Base-by-base conservation (phyloP, 2,113 vertebrate genomes). In the Otolemur garnettii region DNA sequence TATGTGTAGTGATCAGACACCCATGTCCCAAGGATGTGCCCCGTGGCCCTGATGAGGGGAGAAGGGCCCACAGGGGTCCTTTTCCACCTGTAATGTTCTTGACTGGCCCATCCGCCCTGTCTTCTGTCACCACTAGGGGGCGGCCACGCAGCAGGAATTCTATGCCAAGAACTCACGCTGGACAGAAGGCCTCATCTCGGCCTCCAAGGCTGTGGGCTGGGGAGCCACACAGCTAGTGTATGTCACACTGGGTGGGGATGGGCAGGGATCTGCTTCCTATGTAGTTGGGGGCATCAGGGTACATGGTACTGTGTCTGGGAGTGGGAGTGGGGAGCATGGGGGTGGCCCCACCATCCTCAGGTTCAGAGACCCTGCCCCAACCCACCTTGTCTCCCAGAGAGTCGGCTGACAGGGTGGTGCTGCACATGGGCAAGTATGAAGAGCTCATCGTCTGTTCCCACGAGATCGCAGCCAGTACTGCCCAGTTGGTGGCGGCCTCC, bases 141-240 rank as follows among this genome's bases (percentile, higher is more conserved):
- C 99, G 97, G 99, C 99, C 91, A 99, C 99, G 14, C 98, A 99
- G 38, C 99, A 99, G 97, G 99, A 99, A 98, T 99, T 99, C 95
- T 99, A 99, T 0, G 99, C 99, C 97, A 99, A 99, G 98, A 99
- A 99, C 98, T 99, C 99, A 0, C 99, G 99, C 91, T 99, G 99
- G 99, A 99, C 99, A 0, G 99, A 99, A 98, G 99, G 99, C 53
- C 99, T 99, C 91, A 99, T 99, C 97, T 99, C 99, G 2, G 99
- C 99, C 22, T 99, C 99, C 94, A 99, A 99, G 97, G 99, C 99
- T 0, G 99, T 99, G 82, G 99, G 99, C 97, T 99, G 99, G 99
- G 99, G 99, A 92, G 99, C 99, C 78, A 99, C 99, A 0, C 99
- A 99, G 98, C 99, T 99, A 87, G 99, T 99, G 99, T 99, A 99